phyloP scores from a whole-genome alignment of 2,113 vertebrate species.

The Apistogramma diplotaenia region DNA sequence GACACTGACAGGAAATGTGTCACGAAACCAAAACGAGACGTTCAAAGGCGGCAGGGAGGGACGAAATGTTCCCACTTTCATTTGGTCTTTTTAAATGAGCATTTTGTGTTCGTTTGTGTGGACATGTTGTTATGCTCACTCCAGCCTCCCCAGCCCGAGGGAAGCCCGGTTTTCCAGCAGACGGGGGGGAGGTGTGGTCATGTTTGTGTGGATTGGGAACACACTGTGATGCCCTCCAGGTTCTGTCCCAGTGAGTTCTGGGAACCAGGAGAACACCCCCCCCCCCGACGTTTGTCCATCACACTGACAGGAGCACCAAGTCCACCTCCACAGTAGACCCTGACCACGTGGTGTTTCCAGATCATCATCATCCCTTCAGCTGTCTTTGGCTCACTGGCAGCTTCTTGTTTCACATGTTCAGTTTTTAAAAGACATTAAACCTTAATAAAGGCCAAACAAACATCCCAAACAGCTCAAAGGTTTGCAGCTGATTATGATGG shows the following conservation, averaged over 20 bases:
- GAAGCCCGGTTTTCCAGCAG: neutral
- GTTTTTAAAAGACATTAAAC: no score
- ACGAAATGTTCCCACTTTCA: no score
- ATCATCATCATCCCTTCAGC: neutral
- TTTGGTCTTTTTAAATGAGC: no score
- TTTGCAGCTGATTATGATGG: no score
- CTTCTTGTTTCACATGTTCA: neutral
- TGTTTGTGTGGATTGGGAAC: neutral
- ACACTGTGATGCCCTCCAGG: neutral
- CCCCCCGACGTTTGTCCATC: neutral
- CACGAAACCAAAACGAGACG: neutral
- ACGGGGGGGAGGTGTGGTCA: neutral
- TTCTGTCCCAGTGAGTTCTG: neutral
- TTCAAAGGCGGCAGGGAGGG: neutral
- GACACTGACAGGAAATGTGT: neutral
- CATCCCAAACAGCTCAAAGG: no score
- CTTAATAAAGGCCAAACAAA: no score
- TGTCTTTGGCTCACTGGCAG: neutral
- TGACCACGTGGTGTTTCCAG: neutral
- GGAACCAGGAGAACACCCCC: neutral
- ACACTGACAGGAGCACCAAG: neutral
- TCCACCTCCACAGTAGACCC: neutral
- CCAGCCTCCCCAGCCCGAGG: neutral
- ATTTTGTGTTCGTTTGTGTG: neutral
- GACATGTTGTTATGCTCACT: neutral